Conservation (phyloP, 2,888 invertebrate genomes). For the Cremastobaeus sp. region DNA sequence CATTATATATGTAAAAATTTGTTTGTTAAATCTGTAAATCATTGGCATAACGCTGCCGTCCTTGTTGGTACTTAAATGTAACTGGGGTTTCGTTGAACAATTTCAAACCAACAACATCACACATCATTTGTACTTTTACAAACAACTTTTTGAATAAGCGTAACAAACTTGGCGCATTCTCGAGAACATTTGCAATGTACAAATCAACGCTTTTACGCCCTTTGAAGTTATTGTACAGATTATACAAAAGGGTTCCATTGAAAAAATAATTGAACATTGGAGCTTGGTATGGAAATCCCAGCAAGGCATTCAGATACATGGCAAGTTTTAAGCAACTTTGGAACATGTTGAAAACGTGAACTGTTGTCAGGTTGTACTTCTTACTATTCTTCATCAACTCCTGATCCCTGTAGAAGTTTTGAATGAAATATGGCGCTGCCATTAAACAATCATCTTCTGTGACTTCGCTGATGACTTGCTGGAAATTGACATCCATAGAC, state of each 20-base stretch:
- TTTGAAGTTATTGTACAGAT: constrained; percentile 83
- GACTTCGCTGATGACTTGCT: constrained; percentile 80
- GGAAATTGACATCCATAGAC: constrained; percentile 70
- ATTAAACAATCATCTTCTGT: constrained; percentile 81
- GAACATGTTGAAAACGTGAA: constrained; percentile 84
- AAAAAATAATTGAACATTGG: constrained; percentile 83
- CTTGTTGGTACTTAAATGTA: constrained; percentile 35
- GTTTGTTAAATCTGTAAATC: constrained; percentile 6
- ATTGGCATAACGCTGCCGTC: constrained; percentile 65
- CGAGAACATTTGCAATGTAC: constrained; percentile 79
- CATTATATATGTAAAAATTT: background rate
- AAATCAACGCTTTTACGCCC: constrained; percentile 80
- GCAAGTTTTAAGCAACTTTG: constrained; percentile 82
- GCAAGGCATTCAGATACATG: constrained; percentile 83
- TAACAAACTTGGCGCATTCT: constrained; percentile 73
- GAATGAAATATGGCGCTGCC: constrained; percentile 81
- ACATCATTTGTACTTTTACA: constrained; percentile 61
- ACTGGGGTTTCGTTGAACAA: constrained; percentile 37
- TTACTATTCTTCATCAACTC: constrained; percentile 80
- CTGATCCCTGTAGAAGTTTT: constrained; percentile 81
- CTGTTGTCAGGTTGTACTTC: constrained; percentile 80
- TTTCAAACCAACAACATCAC: constrained; percentile 14
- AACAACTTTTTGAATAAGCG: constrained; percentile 68
- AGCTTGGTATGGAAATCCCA: constrained; percentile 81
- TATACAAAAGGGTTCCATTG: constrained; percentile 88